Evolutionary conservation across 2,888 invertebrate species (phyloP), one percentile per base, ranked within the genome.

Genomic region (Lithophane leautieri): DNA sequence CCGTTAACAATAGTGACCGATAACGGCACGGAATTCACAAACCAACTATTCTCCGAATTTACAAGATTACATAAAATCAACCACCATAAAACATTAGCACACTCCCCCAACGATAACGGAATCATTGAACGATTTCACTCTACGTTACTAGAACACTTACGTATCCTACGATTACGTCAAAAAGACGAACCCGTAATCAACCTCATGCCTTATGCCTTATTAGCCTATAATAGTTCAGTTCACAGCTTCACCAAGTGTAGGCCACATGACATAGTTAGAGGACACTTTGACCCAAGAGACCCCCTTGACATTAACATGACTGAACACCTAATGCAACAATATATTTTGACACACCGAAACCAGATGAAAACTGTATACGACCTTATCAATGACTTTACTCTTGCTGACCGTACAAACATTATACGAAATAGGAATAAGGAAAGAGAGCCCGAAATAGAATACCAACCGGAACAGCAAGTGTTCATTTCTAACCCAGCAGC

Each of bases 271-370:
- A 52, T 70, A 52, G 14, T 62, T 11, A 70, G 25, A 47, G 69
- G 74, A 69, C 74, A 74, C 34, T 76, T 76, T 42, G 66, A 71
- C 16, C 71, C 44, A 14, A 58, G 75, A 42, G 75, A 70, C n/a
- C 28, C 66, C 4, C 40, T 66, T n/a, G 65, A 76, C 12, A 16
- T 75, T 60, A 50, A 50, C 47, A 28, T 28, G 28, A 28, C 28
- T 28, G 28, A 28, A 28, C 28, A 28, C 28, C 28, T 28, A 28
- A 28, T 73, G 28, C 50, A 50, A 67, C 73, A 67, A 6, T 61
- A 73, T 2, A 50, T 66, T 7, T 4, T 40, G 12, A 60, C 34
- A 3, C 73, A 68, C 11, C 19, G 66, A 40, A 50, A 73, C 22
- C 58, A 50, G 34, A 42, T 42, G 50, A 73, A 58, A 28, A 58